Evolutionary conservation across 2,888 invertebrate genomes (phyloP), one percentile per base, ranked within the genome.

Genomic region (Punctoribates punctum): DNA sequence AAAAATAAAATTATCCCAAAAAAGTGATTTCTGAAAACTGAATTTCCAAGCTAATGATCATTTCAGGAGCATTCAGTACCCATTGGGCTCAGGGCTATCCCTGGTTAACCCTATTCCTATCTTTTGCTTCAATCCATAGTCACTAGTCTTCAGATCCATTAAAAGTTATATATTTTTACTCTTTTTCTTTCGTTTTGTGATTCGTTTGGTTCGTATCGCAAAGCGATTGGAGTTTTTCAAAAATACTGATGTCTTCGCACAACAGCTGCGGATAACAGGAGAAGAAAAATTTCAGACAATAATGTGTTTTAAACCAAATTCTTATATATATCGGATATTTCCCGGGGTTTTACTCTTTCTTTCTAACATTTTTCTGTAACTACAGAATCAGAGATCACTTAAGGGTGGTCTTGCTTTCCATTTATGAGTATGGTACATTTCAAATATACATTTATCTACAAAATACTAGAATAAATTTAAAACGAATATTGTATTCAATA

Each of bases 71-170:
- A 1, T 42, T 42, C 42, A 42, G 13, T 13, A 9, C 13, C 13
- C 13, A 42, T 42, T 42, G 4, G 42, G 42, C 11, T 42, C 13
- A 1, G 11, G 42, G 42, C 42, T 1, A 42, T 42, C 42, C 42
- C 42, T 42, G 42, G 42, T 42, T 42, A 42, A 42, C 42, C 42
- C 42, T 42, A 42, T 42, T 42, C 42, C 11, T 42, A 42, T 42
- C 42, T 42, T 9, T 42, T 42, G 1, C 42, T 42, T 11, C 9
- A 42, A 42, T 42, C 42, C 42, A 9, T 42, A 5, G 42, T 57
- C 57, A 51, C 51, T 51, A 57, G 13, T 60, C 29, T 60, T 60
- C 15, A 60, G 27, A 60, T 60, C 60, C 29, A 60, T 60, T 60
- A 60, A 60, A 60, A 60, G 13, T 29, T 42, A 42, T 42, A 42